Evolutionary conservation across 37 sponge, comb jelly and placozoan genomes (phyloP).

Genomic region (Aplysina aerophoba): DNA sequence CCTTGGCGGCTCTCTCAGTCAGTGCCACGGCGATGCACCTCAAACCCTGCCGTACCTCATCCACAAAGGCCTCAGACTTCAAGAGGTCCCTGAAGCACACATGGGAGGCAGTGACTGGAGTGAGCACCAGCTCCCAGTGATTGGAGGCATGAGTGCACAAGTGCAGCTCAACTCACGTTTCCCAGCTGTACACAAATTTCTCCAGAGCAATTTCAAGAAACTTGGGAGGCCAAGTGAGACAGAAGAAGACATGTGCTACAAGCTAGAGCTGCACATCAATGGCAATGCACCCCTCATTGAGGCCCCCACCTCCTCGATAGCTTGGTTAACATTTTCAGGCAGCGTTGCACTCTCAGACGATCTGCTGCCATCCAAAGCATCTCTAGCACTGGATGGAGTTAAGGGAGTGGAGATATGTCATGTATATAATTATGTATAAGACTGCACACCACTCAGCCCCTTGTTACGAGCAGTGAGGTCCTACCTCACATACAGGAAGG

Average conservation of each 20-base stretch:
- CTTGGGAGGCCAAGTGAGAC: slow-evolving; percentile 15
- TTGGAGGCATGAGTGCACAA: not conserved
- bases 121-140: not conserved
- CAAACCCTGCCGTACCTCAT: slow-evolving; percentile 18
- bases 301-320: slow-evolving; percentile 13
- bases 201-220: slow-evolving; percentile 60
- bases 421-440: too few species aligned
- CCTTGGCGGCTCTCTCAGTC: slow-evolving; percentile 8
- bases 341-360: not conserved
- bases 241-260: too few species aligned
- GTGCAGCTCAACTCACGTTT: slow-evolving; percentile 44
- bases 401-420: too few species aligned
- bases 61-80: slow-evolving; percentile 18
- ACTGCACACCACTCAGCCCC: too few species aligned
- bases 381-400: too few species aligned
- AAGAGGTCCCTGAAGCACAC: slow-evolving; percentile 1
- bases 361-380: too few species aligned
- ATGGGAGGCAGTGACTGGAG: not conserved
- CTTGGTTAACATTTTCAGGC: slow-evolving; percentile 29
- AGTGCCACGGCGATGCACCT: slow-evolving; percentile 4
- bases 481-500: too few species aligned
- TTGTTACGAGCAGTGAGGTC: too few species aligned
- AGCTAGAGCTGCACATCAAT: too few species aligned
- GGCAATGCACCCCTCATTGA: not conserved
- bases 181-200: slow-evolving; percentile 68